phyloP scores from a whole-genome alignment of 1,140 invertebrate genomes.

The Micrasema minimum region DNA sequence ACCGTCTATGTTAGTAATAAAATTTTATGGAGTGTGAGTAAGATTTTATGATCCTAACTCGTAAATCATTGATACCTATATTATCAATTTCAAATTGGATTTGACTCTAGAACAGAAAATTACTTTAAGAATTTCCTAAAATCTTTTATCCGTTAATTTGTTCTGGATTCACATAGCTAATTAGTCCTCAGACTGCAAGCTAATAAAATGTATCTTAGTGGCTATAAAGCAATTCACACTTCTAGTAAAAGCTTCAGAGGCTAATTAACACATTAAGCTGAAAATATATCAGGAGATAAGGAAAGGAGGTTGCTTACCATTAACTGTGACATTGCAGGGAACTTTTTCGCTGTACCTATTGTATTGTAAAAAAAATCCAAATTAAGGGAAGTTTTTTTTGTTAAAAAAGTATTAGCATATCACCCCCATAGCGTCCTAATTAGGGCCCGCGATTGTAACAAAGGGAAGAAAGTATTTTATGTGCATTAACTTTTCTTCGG shows the following conservation, averaged over 20 bases:
- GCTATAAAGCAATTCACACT: slow-evolving; percentile 45
- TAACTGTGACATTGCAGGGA: slow-evolving; percentile 24
- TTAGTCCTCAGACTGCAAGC: no score
- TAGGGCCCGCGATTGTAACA: slow-evolving; percentile 49
- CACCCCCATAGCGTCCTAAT: slow-evolving; percentile 52
- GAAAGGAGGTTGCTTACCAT: slow-evolving; percentile 36
- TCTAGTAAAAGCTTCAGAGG: slow-evolving; percentile 47
- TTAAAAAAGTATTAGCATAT: slow-evolving; percentile 53
- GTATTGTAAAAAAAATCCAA: slow-evolving; percentile 43
- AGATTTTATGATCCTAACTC: no score
- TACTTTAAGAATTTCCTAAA: no score
- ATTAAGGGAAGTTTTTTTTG: slow-evolving; percentile 52
- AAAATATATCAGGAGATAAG: slow-evolving; percentile 52
- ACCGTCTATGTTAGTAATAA: no score
- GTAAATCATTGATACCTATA: no score
- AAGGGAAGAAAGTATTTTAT: slow-evolving; percentile 51
- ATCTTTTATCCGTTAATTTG: no score
- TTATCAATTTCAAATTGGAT: no score
- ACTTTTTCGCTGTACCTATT: slow-evolving; percentile 44
- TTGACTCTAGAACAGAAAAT: no score
- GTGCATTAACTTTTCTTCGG: slow-evolving; percentile 51
- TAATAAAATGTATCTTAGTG: slow-evolving; percentile 27
- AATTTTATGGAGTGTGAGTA: no score
- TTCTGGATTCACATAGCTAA: no score
- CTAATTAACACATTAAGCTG: slow-evolving; percentile 49